Conservation (phyloP, 2,888 invertebrate genomes). For the Xestia c-nigrum region DNA sequence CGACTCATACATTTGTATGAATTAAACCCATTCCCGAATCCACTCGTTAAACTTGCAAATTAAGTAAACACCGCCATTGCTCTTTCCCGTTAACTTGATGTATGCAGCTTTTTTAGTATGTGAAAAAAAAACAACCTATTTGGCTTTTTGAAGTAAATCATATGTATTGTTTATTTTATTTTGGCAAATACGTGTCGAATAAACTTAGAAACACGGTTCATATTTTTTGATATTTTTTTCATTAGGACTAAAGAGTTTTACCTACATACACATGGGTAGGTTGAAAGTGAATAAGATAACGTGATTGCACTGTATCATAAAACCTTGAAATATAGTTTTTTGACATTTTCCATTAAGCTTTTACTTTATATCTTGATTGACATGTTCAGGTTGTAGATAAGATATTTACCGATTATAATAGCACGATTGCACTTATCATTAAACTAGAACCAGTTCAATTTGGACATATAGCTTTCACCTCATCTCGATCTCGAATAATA, state of each 20-base stretch:
- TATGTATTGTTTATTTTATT: background rate
- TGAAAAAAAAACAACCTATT: background rate
- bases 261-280: too few relatives aligned
- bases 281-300: too few relatives aligned
- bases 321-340: background rate
- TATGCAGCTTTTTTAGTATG: background rate
- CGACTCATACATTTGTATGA: slow-evolving; percentile 76
- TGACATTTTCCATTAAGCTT: background rate
- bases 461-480: background rate
- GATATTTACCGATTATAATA: background rate
- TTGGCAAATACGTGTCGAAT: background rate
- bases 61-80: slow-evolving; percentile 34
- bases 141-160: background rate
- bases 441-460: background rate
- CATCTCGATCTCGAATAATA: background rate
- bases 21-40: slow-evolving; percentile 60
- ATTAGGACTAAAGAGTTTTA: too few relatives aligned
- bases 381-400: slow-evolving; percentile 1
- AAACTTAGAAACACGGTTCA: background rate
- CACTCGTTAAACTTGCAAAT: slow-evolving; percentile 73
- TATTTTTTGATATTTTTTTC: too few relatives aligned
- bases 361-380: background rate
- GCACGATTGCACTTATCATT: background rate
- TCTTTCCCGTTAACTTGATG: slow-evolving; percentile 37
- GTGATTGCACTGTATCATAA: too few relatives aligned